These are phyloP conservation scores for Bursaphelenchus mucronatus DNA, from an alignment of 1,140 invertebrate species.

Conservation along the genomic window DNA sequence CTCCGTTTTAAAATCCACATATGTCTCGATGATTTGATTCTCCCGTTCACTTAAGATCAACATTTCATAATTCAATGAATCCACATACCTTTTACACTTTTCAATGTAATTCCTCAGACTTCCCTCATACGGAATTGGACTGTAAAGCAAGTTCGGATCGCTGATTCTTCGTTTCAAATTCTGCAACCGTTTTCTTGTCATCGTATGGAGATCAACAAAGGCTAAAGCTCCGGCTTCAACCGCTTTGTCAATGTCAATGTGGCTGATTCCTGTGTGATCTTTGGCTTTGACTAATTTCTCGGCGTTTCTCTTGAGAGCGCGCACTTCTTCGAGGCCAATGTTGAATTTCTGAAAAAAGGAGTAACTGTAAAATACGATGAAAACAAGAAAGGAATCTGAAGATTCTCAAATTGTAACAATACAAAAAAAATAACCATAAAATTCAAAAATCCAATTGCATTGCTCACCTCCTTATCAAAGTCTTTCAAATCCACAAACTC, in stretches of 20 bases:
- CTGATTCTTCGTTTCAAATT: not conserved
- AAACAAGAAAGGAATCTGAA: not conserved
- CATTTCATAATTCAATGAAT: not conserved
- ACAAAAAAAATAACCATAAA: too few species aligned
- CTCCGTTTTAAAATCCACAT: slow-evolving; percentile 1
- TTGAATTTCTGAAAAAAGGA: not conserved
- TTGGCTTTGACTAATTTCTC: not conserved
- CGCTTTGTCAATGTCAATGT: not conserved
- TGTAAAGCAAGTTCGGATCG: not conserved
- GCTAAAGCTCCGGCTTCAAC: not conserved
- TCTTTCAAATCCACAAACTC: slow-evolving; percentile 1
- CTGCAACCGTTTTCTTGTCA: not conserved
- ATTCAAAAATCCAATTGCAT: too few species aligned
- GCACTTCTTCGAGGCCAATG: not conserved
- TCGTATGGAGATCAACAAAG: not conserved
- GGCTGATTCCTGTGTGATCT: not conserved
- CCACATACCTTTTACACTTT: not conserved
- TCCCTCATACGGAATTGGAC: not conserved
- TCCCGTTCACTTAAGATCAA: not conserved
- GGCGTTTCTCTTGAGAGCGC: not conserved
- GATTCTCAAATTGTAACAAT: too few species aligned
- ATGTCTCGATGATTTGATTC: not conserved
- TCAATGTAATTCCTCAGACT: not conserved
- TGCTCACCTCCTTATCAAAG: not conserved
- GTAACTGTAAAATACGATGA: not conserved